Evolutionary conservation across 2,888 invertebrate species (phyloP), one percentile per base, ranked within the genome.

Genomic region (Corbicula japonica): DNA sequence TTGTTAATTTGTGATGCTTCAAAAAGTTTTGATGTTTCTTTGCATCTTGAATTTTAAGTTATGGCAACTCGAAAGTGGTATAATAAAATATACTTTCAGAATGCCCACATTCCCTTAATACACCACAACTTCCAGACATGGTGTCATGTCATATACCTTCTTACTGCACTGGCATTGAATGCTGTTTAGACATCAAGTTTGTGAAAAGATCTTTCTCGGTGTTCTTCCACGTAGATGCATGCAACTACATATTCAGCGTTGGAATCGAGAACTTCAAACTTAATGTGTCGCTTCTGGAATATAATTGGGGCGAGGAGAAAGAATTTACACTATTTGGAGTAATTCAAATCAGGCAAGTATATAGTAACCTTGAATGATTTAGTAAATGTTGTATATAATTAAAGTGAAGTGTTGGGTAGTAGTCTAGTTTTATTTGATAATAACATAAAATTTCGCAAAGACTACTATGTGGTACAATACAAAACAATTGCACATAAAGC

Each of bases 121-220:
- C 21, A 5, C 3, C 21, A 35, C 32, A 1, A 10, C 81, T 88
- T 21, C 76, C 81, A 4, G 66, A 69, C 18, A 56, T 65, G 15
- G 48, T 87, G 23, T 75, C 84, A 2, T 87, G 88, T 60, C 71
- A 83, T 44, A 58, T 88, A 26, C 80, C 85, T 1, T 77, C 79
- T 50, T 80, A 80, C 70, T 89, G 88, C 38, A 81, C 87, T 2
- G 86, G 86, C 4, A 75, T 88, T 15, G 83, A 86, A 23, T 88
- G 88, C 58, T 88, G 88, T 79, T 60, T 85, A 21, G 65, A 81
- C 52, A 75, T 83, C 46, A 56, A 56, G 6, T 32, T 69, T 2
- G 58, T 87, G 8, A 71, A 78, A 32, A 46, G 80, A 28, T 61
- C 83, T 12, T 83, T 89, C 52, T 79, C 81, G 41, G 61, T 81